Percentiles rank a stretch among this genome's conserved stretches.
Conservation (phyloP, 1,140 invertebrate genomes). For the Thalassaphorura encarpata region DNA sequence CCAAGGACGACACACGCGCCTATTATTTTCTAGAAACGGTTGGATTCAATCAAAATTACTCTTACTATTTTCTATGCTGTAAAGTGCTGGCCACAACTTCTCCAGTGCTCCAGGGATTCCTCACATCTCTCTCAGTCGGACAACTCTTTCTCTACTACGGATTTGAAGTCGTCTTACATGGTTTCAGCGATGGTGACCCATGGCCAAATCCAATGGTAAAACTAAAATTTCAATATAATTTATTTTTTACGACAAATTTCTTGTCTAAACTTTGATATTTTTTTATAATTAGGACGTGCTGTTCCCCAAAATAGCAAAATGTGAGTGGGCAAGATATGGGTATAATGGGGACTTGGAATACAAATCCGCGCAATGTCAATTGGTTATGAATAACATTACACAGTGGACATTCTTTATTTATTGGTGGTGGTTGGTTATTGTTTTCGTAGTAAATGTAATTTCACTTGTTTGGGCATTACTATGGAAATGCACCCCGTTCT, state of each 20-base stretch:
- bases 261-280: too few relatives aligned
- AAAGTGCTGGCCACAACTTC: slow-evolving; percentile 3
- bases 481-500: not conserved
- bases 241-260: too few relatives aligned
- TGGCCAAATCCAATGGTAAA: slow-evolving; percentile 22
- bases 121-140: slow-evolving; percentile 6
- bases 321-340: slow-evolving; percentile 16
- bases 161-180: not conserved
- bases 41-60: slow-evolving; percentile 12
- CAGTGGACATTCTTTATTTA: slow-evolving; percentile 15
- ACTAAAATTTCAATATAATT: too few relatives aligned
- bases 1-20: not conserved
- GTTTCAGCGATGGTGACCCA: slow-evolving; percentile 3
- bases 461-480: slow-evolving; percentile 1
- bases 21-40: slow-evolving; percentile 6
- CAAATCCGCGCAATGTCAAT: slow-evolving; percentile 9
- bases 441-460: slow-evolving; percentile 3
- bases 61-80: slow-evolving; percentile 4
- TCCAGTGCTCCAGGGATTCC: slow-evolving; percentile 1
- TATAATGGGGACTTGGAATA: slow-evolving; percentile 1
- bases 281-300: too few relatives aligned
- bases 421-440: slow-evolving; percentile 13
- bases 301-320: slow-evolving; percentile 19
- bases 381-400: slow-evolving; percentile 16
- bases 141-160: slow-evolving; percentile 5